Evolutionary conservation across 2,888 invertebrate species (phyloP).

Genomic region (Ischnus inquisitorius): DNA sequence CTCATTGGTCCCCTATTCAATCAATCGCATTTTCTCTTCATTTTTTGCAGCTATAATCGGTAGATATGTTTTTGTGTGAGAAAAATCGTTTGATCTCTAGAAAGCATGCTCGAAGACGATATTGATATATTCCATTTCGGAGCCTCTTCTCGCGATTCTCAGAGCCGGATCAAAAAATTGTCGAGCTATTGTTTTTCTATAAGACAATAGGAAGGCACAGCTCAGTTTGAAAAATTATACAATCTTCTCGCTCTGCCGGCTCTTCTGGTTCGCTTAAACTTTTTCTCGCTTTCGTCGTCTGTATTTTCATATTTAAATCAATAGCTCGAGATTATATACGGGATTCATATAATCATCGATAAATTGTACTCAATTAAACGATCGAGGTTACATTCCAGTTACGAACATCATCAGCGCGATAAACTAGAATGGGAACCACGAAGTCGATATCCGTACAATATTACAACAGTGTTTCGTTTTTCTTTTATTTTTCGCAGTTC

Average conservation of each 20-base stretch:
- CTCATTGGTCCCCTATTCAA: conserved; percentile 61
- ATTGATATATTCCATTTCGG: conserved; percentile 6
- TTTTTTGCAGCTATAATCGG: conserved; percentile 19
- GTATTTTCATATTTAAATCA: conserved; percentile 23
- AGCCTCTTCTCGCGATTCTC: conserved; percentile 1
- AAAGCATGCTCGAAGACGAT: conserved; percentile 36
- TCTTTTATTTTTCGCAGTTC: neutral
- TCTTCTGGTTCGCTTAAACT: neutral
- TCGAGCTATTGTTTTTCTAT: conserved; percentile 42
- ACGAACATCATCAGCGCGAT: conserved; percentile 29
- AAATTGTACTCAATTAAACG: conserved; percentile 24
- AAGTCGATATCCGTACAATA: conserved; percentile 40
- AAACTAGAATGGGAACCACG: conserved; percentile 45
- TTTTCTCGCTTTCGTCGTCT: conserved; percentile 1
- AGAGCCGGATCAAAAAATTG: conserved; percentile 22
- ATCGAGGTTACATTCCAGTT: conserved; percentile 37
- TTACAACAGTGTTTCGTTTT: conserved; percentile 26
- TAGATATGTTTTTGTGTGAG: conserved; percentile 7
- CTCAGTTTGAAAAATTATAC: conserved; percentile 49
- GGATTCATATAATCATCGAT: neutral
- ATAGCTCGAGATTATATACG: neutral
- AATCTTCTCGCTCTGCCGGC: conserved; percentile 13
- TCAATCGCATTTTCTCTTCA: conserved; percentile 36
- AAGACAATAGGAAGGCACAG: conserved; percentile 60
- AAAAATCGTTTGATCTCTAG: conserved; percentile 38